These are phyloP conservation scores for Ciconia maguari DNA, from an alignment of 2,113 vertebrate genomes.

Conservation along the genomic window DNA sequence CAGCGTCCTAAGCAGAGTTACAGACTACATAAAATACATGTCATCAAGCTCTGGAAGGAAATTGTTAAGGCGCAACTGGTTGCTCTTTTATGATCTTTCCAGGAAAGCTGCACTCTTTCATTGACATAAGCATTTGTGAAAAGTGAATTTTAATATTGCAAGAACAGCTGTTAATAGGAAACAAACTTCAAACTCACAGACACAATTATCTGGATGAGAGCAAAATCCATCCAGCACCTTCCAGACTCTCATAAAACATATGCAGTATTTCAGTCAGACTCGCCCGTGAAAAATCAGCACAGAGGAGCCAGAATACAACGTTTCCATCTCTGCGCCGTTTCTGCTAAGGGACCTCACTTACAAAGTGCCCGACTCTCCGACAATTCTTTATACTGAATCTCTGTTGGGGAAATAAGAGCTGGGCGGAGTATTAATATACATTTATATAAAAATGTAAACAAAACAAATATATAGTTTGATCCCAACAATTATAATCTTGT, in stretches of 20 bases:
- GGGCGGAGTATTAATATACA: neutral
- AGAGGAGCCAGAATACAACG: neutral
- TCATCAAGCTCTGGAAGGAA: neutral
- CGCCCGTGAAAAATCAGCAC: neutral
- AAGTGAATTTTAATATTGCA: neutral
- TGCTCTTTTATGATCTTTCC: neutral
- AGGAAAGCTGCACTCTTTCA: neutral
- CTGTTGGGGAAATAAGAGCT: neutral
- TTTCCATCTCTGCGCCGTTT: neutral
- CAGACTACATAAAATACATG: fast-evolving
- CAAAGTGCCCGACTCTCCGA: neutral
- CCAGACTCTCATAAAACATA: neutral
- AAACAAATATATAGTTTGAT: neutral
- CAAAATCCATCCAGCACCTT: neutral
- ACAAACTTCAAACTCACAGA: neutral
- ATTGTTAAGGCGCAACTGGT: neutral
- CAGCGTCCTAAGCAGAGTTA: neutral
- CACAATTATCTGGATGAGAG: neutral
- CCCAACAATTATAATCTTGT: neutral
- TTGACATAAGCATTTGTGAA: neutral
- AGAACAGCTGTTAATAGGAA: neutral
- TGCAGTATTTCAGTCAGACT: neutral
- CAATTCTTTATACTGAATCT: neutral
- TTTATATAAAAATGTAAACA: neutral
- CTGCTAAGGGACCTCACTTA: neutral